phyloP scores from a whole-genome alignment of 1,140 invertebrate species.

The Pogonus chalceus region DNA sequence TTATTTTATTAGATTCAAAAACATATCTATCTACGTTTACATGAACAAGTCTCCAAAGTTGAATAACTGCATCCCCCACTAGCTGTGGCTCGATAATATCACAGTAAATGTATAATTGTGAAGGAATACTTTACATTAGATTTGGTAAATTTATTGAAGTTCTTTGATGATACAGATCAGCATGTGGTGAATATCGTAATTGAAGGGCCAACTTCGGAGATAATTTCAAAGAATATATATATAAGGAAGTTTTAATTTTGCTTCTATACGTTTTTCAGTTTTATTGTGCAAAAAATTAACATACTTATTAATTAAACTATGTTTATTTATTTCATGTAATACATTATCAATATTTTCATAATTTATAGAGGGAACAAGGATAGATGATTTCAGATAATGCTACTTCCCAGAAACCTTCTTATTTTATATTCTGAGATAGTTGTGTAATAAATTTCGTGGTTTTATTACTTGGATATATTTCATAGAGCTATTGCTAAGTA shows the following conservation, averaged over 20 bases:
- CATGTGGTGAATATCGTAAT: not conserved
- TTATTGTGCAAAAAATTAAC: not conserved
- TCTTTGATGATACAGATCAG: not conserved
- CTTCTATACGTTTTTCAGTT: too few relatives aligned
- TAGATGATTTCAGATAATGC: too few relatives aligned
- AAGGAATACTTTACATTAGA: not conserved
- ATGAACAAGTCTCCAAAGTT: not conserved
- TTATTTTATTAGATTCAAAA: not conserved
- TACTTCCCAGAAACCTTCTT: not conserved
- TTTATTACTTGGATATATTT: slow-evolving; percentile 23
- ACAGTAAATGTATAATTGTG: not conserved
- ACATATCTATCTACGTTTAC: not conserved
- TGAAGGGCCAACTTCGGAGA: not conserved
- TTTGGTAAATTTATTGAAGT: not conserved
- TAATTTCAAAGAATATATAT: not conserved
- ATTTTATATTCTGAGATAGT: not conserved
- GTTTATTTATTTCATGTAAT: not conserved
- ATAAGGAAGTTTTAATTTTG: too few relatives aligned
- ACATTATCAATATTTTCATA: not conserved
- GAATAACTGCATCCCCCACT: not conserved
- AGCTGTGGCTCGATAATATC: not conserved
- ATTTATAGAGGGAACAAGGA: not conserved
- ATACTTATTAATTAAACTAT: not conserved
- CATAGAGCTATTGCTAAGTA: slow-evolving; percentile 25
- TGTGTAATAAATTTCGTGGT: not conserved